Conservation (phyloP, 2,113 vertebrate species). For the Orcinus orca region DNA sequence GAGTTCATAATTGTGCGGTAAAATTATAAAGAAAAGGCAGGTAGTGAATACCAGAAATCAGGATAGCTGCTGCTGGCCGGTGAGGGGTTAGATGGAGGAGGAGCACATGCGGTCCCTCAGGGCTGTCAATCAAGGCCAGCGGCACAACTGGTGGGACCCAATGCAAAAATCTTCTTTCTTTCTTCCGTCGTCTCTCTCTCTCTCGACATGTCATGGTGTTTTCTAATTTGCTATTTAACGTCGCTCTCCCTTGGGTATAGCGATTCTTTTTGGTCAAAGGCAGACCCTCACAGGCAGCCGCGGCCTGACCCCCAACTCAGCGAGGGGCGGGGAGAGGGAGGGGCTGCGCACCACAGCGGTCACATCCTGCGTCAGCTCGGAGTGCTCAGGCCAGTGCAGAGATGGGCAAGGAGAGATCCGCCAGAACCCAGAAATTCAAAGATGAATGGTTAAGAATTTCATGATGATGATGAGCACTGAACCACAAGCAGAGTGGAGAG, state of each 20-base stretch:
- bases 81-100: background rate
- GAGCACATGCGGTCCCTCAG: background rate
- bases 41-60: background rate
- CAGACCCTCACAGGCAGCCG: background rate
- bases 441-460: background rate
- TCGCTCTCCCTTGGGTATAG: background rate
- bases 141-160: background rate
- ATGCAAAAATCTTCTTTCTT: background rate
- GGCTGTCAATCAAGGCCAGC: background rate
- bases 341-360: background rate
- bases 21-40: background rate
- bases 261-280: background rate
- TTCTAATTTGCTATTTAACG: background rate
- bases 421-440: background rate
- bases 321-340: background rate
- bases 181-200: background rate
- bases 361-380: background rate
- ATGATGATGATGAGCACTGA: background rate
- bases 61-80: background rate
- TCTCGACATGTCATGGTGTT: background rate
- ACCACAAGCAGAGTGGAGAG: background rate
- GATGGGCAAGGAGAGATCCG: rapidly evolving
- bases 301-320: background rate
- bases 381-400: rapidly evolving
- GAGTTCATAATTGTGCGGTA: background rate